Evolutionary conservation across 2,113 vertebrate species (phyloP).

Genomic region (Pedetes capensis): DNA sequence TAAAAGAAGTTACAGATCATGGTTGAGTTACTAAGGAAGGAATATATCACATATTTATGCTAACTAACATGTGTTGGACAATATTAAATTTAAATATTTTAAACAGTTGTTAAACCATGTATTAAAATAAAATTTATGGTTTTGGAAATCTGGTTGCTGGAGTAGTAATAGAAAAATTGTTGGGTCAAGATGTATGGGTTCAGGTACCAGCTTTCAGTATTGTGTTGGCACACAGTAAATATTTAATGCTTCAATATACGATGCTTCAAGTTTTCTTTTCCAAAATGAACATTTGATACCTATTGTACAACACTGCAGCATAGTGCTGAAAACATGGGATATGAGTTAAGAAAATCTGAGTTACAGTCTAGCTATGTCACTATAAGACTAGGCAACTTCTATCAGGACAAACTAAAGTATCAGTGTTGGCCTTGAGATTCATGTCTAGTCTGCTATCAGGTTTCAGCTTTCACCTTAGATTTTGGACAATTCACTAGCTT

Average conservation of each 20-base stretch:
- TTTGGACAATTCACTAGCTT: not conserved
- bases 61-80: not conserved
- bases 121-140: not conserved
- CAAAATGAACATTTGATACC: not conserved
- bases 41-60: not conserved
- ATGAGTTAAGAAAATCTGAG: not conserved
- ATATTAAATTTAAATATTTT: constrained; percentile 50
- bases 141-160: not conserved
- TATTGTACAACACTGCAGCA: not conserved
- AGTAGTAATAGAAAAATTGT: not conserved
- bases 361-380: not conserved
- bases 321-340: not conserved
- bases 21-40: not conserved
- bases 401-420: not conserved
- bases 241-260: not conserved
- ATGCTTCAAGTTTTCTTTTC: not conserved
- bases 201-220: not conserved
- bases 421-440: not conserved
- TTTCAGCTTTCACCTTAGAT: not conserved
- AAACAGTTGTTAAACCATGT: constrained; percentile 7
- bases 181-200: not conserved
- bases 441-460: not conserved
- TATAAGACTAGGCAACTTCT: not conserved
- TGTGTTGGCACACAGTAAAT: not conserved
- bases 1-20: not conserved